Evolutionary conservation across 2,888 invertebrate species (phyloP).

Genomic region (Andrena fulva): DNA sequence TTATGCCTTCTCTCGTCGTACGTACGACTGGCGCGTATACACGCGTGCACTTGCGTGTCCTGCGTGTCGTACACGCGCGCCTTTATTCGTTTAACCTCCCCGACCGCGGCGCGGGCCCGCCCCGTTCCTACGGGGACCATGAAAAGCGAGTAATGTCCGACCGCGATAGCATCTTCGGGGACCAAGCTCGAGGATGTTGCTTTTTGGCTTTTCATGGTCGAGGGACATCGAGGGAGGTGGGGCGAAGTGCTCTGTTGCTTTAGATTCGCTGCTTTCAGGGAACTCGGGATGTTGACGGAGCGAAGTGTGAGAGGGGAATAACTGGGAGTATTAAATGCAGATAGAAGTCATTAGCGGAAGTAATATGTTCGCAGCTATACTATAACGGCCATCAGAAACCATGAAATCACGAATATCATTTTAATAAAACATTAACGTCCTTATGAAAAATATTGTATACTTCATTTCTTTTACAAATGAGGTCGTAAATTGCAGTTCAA

Average conservation of each 20-base stretch:
- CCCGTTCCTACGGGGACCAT: constrained; percentile 34
- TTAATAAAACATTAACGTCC: background rate
- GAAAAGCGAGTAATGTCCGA: constrained; percentile 57
- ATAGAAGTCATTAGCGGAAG: too few species aligned
- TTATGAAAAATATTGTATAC: background rate
- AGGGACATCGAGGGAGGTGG: background rate
- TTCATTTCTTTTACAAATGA: background rate
- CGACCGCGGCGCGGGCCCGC: constrained; percentile 46
- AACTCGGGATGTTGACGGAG: background rate
- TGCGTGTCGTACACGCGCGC: constrained; percentile 62
- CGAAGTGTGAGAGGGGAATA: too few species aligned
- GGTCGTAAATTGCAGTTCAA: background rate
- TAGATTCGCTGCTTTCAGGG: background rate
- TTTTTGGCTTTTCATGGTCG: constrained; percentile 22
- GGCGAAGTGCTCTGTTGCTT: background rate
- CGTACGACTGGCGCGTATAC: constrained; percentile 45
- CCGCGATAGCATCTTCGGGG: constrained; percentile 55
- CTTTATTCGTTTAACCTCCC: constrained; percentile 64
- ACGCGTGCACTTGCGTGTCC: constrained; percentile 54
- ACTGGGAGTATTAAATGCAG: too few species aligned
- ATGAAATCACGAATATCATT: background rate
- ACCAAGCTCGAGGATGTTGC: constrained; percentile 29
- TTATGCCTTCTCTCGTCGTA: constrained; percentile 76
- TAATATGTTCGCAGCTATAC: too few species aligned
- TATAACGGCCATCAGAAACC: background rate